Evolutionary conservation across 2,888 invertebrate species (phyloP).

Genomic region (Catocala fraxini): DNA sequence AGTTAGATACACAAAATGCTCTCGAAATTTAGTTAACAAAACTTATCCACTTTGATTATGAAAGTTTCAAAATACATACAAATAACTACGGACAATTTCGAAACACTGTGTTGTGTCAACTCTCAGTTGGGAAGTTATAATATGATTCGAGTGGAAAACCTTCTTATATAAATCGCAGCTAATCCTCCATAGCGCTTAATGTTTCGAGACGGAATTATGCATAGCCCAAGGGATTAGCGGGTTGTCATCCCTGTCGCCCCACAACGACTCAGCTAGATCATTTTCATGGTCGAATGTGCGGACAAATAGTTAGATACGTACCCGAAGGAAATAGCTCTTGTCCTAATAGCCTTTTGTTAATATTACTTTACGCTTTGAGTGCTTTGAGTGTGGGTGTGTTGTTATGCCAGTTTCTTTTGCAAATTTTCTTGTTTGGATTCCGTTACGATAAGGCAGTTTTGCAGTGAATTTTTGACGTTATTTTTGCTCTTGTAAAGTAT

Average conservation of each 20-base stretch:
- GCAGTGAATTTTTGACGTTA: too few species aligned
- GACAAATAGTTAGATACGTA: conserved; percentile 55
- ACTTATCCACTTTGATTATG: conserved; percentile 40
- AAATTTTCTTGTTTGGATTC: neutral
- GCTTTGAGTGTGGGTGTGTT: conserved; percentile 19
- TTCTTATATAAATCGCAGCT: conserved; percentile 76
- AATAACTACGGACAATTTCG: conserved; percentile 28
- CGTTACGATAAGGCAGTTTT: neutral
- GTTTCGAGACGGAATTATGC: conserved; percentile 82
- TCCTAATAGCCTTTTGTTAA: conserved; percentile 36
- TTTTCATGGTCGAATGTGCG: conserved; percentile 69
- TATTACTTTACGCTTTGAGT: conserved; percentile 22
- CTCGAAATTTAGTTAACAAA: conserved; percentile 35
- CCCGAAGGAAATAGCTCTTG: conserved; percentile 44
- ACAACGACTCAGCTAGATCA: conserved; percentile 71
- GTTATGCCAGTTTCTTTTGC: conserved; percentile 22
- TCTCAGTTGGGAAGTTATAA: conserved; percentile 35
- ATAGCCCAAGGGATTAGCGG: conserved; percentile 80
- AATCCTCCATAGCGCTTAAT: conserved; percentile 79
- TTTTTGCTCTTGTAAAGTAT: too few species aligned
- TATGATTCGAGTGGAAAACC: conserved; percentile 70
- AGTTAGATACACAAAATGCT: conserved; percentile 25
- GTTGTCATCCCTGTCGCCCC: conserved; percentile 77
- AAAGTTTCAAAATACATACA: conserved; percentile 34
- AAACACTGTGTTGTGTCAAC: conserved; percentile 33